These are phyloP conservation scores for Diaphora mendica DNA, from an alignment of 2,888 invertebrate genomes.

Conservation along the genomic window DNA sequence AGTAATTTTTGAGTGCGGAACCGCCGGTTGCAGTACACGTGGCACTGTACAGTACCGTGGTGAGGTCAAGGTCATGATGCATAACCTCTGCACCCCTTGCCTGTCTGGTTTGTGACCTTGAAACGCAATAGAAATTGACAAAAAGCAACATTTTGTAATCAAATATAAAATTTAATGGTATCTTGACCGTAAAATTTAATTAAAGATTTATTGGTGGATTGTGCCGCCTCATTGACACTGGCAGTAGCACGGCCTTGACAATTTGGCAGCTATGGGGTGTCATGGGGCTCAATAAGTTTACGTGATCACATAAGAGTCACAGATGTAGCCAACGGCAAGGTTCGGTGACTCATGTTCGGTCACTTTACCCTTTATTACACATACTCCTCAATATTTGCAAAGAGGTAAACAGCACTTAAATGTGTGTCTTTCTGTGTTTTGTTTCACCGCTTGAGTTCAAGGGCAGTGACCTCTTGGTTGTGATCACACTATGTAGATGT, in stretches of 20 bases:
- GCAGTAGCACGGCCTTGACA: background rate
- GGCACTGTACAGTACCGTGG: constrained; percentile 1
- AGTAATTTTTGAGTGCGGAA: background rate
- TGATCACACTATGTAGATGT: background rate
- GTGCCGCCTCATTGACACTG: background rate
- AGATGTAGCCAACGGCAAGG: background rate
- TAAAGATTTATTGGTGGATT: constrained; percentile 13
- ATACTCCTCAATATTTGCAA: background rate
- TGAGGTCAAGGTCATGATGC: constrained; percentile 37
- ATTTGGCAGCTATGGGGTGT: background rate
- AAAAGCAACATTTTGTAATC: constrained; percentile 28
- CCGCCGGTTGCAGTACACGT: too few relatives aligned
- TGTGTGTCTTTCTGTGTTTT: background rate
- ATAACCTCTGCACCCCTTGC: constrained; percentile 7
- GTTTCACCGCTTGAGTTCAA: background rate
- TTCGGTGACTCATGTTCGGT: background rate
- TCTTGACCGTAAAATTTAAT: constrained; percentile 28
- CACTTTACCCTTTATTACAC: background rate
- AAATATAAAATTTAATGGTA: constrained; percentile 22
- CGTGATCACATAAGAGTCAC: background rate
- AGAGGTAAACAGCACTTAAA: background rate
- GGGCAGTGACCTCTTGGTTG: background rate
- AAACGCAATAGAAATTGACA: constrained; percentile 17
- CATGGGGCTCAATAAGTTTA: background rate
- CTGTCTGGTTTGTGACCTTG: constrained; percentile 21